Evolutionary conservation across 2,888 invertebrate genomes (phyloP), one percentile per base, ranked within the genome.

Genomic region (Ariolimax columbianus): DNA sequence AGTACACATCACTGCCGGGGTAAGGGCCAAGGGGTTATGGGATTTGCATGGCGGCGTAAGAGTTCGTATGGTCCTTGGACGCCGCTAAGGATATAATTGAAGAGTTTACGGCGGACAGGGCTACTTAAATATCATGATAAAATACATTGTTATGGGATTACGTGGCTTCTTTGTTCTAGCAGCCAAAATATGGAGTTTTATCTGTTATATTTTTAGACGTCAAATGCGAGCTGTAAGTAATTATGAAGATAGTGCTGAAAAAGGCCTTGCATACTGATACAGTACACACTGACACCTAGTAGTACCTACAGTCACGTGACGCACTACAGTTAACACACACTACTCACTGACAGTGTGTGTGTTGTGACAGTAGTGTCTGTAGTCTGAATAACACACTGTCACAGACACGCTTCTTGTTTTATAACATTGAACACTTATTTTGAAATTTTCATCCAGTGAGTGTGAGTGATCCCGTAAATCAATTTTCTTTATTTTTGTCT

Each of bases 161-260:
- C 97, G 97, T 96, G 97, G 98, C 96, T 97, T 98, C 95, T 96
- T 98, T 96, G 96, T 98, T 95, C 96, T 98, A 95, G 98, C 98
- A 95, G 98, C 98, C 80, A 98, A 98, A 96, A 97, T 99, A 95
- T 99, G 98, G 98, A 98, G 97, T 96, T 98, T 98, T 96, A 96
- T 98, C 95, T 98, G 98, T 96, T 98, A 97, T 96, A 97, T 98
- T 96, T 96, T 98, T 95, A 97, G 97, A 96, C 97, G 98, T 95
- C 98, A 98, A 96, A 97, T 97, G 95, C 96, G 98, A 96, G 96
- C 97, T 95, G 98, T 98, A 96, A 97, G 97, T 97, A 81, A 26
- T 78, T 43, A 6, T 30, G 30, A 14, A 30, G n/a, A 14, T 30
- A 30, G n/a, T 63, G 47, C n/a, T n/a, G n/a, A n/a, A n/a, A n/a